These are phyloP conservation scores for Australoheros facetus DNA, from an alignment of 2,797 vertebrate genomes.

Conservation along the genomic window DNA sequence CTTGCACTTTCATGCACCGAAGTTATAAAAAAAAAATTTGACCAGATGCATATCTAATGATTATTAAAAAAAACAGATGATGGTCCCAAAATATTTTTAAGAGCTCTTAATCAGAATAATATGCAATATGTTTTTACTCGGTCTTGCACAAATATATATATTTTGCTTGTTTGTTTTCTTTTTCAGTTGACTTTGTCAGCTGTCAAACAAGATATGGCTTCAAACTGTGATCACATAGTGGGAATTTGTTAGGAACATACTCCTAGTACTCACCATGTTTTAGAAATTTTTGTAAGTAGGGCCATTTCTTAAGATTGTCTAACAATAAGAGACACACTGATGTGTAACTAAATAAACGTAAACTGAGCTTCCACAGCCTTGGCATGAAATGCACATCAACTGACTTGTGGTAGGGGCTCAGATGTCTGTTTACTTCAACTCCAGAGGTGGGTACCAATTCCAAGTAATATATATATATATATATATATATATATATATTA, in stretches of 20 bases:
- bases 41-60: neutral
- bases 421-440: slow-evolving; percentile 79
- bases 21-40: neutral
- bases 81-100: neutral
- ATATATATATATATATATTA: too few relatives aligned
- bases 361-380: slow-evolving; percentile 50
- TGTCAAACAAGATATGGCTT: neutral
- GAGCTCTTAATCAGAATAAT: neutral
- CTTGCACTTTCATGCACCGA: neutral
- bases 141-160: neutral
- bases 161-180: too few relatives aligned
- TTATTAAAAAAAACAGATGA: neutral
- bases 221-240: neutral
- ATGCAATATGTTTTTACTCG: neutral
- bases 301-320: neutral
- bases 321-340: slow-evolving; percentile 43
- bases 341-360: slow-evolving; percentile 50
- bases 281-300: neutral
- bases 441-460: slow-evolving; percentile 13
- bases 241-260: neutral
- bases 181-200: neutral
- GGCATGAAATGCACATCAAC: slow-evolving; percentile 69
- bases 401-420: slow-evolving; percentile 62
- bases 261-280: neutral
- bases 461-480: neutral